Evolutionary conservation across 1,140 invertebrate genomes (phyloP).

Genomic region (Saccostrea echinata): DNA sequence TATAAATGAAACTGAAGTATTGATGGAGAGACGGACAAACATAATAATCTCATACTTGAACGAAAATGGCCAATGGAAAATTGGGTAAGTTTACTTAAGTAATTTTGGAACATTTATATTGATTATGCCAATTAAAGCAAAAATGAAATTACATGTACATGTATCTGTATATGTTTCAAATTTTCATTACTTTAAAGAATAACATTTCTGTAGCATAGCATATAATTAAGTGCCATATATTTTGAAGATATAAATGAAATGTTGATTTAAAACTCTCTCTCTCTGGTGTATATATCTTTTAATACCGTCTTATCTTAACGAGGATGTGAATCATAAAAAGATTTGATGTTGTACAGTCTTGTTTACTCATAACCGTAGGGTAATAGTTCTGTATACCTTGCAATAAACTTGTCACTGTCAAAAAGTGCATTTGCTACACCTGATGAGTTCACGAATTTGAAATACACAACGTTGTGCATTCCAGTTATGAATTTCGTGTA

Average conservation of each 20-base stretch:
- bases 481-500: not conserved
- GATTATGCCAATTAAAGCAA: not conserved
- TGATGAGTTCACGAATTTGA: too few relatives aligned
- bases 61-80: not conserved
- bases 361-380: conserved; percentile 15
- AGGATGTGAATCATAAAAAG: not conserved
- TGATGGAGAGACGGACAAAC: not conserved
- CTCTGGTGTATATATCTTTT: not conserved
- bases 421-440: not conserved
- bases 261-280: not conserved
- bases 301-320: not conserved
- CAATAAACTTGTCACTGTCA: not conserved
- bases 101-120: not conserved
- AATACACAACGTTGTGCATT: not conserved
- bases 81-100: not conserved
- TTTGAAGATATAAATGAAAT: not conserved
- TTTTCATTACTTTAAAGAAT: not conserved
- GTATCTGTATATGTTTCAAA: not conserved
- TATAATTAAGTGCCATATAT: not conserved
- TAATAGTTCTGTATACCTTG: not conserved
- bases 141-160: not conserved
- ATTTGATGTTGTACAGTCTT: not conserved
- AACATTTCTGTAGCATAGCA: too few relatives aligned
- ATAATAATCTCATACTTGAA: not conserved
- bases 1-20: not conserved